Percentiles rank a stretch among this genome's conserved stretches.
Evolutionary conservation across 2,888 invertebrate species (phyloP).

Genomic region (Parapristionchus giblindavisi): DNA sequence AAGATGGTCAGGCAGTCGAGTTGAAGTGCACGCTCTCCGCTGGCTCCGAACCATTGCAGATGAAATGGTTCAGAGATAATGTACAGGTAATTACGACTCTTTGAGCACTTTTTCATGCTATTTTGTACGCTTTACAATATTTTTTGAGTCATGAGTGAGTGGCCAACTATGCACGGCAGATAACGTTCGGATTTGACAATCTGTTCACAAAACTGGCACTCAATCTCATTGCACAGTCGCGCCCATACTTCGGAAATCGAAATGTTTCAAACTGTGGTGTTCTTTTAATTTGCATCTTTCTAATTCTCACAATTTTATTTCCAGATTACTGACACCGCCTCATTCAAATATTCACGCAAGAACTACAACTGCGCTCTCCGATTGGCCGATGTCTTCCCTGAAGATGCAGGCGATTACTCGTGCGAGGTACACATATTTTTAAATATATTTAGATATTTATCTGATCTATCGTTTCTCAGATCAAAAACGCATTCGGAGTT

Average conservation of each 20-base stretch:
- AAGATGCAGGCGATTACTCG: constrained; percentile 75
- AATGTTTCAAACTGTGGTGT: constrained; percentile 34
- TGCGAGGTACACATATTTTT: constrained; percentile 41
- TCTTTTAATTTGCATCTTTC: neutral
- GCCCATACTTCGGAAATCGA: no score
- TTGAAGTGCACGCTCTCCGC: constrained; percentile 3
- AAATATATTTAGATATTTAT: neutral
- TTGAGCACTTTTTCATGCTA: neutral
- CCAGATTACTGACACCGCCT: constrained; percentile 57
- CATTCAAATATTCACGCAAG: constrained; percentile 49
- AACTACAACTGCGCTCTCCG: constrained; percentile 43
- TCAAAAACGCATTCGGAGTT: constrained; percentile 54
- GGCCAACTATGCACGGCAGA: no score
- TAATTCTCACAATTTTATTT: neutral
- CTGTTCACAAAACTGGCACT: no score
- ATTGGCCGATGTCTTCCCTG: constrained; percentile 69
- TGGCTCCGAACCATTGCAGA: constrained; percentile 65
- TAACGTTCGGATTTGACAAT: no score
- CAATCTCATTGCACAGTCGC: no score
- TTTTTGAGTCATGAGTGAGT: no score
- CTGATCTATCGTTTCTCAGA: constrained; percentile 11
- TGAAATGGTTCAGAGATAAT: constrained; percentile 65
- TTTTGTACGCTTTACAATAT: no score
- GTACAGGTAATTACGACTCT: constrained; percentile 40
- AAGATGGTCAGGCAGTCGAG: constrained; percentile 26